Evolutionary conservation across 2,113 vertebrate species (phyloP).

Genomic region (rat (Rattus norvegicus)): DNA sequence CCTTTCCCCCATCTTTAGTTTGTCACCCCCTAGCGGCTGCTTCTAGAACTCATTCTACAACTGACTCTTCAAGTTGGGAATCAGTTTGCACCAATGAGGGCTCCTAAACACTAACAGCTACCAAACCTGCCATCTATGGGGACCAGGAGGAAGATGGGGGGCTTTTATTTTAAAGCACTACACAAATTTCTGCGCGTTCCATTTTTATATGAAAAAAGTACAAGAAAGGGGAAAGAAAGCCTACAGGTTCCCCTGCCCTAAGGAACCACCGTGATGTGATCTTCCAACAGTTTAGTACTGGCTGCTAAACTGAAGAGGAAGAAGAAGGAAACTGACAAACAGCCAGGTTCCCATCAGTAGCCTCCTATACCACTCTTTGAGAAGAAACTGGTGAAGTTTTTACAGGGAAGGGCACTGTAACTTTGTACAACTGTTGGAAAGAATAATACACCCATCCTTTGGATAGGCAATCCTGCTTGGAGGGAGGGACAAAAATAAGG

Average conservation of each 20-base stretch:
- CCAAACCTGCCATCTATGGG: background rate
- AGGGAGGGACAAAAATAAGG: background rate
- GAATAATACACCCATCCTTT: background rate
- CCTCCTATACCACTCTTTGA: background rate
- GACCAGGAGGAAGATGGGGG: background rate
- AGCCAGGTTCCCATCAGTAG: background rate
- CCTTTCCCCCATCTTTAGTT: background rate
- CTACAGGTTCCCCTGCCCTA: background rate
- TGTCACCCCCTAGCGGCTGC: background rate
- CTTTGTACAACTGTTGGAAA: background rate
- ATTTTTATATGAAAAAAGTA: background rate
- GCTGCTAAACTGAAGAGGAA: background rate
- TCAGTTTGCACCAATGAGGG: background rate
- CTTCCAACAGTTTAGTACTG: background rate
- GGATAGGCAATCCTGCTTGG: background rate
- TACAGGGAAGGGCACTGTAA: background rate
- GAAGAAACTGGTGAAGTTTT: background rate
- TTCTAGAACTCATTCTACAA: background rate
- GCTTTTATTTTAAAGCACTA: background rate
- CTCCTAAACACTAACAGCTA: background rate
- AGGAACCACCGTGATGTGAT: background rate
- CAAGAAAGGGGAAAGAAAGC: background rate
- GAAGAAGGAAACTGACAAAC: background rate
- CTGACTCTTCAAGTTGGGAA: background rate
- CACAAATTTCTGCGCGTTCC: background rate